Percentiles rank a stretch among this genome's conserved stretches.
Conservation (phyloP, 2,797 vertebrate species). For the Pantherophis vulpinus region DNA sequence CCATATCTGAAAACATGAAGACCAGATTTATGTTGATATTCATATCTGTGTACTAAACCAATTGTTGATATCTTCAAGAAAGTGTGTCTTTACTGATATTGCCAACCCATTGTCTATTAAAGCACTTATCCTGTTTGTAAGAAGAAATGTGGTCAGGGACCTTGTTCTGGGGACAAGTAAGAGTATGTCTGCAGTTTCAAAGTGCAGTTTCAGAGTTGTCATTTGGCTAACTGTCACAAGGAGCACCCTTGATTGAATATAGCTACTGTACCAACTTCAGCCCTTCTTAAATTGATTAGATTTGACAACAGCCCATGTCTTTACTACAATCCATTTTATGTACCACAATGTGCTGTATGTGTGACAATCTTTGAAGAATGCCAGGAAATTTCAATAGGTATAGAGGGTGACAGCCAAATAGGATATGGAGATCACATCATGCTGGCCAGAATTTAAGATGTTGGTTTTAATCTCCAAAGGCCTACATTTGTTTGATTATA, state of each 20-base stretch:
- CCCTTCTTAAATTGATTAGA: neutral
- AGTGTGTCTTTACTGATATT: neutral
- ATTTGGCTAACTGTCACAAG: neutral
- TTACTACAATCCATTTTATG: neutral
- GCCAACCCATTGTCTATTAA: neutral
- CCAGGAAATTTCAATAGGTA: neutral
- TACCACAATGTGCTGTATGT: neutral
- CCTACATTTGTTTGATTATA: neutral
- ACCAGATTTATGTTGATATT: neutral
- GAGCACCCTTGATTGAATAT: neutral
- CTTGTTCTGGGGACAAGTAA: neutral
- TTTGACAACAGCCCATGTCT: neutral
- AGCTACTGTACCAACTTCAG: neutral
- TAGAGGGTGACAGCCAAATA: neutral
- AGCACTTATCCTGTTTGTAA: neutral
- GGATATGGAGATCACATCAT: neutral
- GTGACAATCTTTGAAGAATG: neutral
- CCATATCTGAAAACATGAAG: neutral
- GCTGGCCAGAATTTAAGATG: neutral
- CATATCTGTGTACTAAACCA: neutral
- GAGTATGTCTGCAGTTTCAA: neutral
- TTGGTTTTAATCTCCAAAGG: neutral
- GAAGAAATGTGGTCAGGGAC: neutral
- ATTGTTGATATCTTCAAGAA: neutral
- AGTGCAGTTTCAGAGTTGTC: neutral